Evolutionary conservation across 2,113 vertebrate genomes (phyloP).

Genomic region (Limanda limanda): DNA sequence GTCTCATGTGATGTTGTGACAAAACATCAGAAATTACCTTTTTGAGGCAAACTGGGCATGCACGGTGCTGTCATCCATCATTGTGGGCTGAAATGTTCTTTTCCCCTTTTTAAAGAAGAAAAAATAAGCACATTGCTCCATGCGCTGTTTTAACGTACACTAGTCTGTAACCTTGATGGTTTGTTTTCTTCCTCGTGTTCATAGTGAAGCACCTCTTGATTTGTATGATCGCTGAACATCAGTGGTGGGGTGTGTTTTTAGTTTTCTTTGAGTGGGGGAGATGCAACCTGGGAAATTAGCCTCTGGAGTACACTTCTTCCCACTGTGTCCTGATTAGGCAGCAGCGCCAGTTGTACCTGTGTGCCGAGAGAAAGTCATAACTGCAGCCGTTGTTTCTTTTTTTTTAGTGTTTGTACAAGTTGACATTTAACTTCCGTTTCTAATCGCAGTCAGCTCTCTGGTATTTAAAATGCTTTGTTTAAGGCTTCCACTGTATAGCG

Average conservation of each 20-base stretch:
- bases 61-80: slow-evolving; percentile 40
- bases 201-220: slow-evolving; percentile 42
- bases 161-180: slow-evolving; percentile 32
- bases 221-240: slow-evolving; percentile 36
- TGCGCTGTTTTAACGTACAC: slow-evolving; percentile 32
- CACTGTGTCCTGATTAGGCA: slow-evolving; percentile 47
- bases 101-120: slow-evolving; percentile 1
- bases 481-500: slow-evolving; percentile 29
- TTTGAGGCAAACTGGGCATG: slow-evolving; percentile 35
- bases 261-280: slow-evolving; percentile 15
- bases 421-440: slow-evolving; percentile 47
- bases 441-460: slow-evolving; percentile 36
- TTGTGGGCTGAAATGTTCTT: slow-evolving; percentile 29
- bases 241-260: neutral
- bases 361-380: slow-evolving; percentile 21
- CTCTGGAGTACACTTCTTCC: slow-evolving; percentile 38
- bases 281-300: slow-evolving; percentile 22
- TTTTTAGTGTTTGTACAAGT: slow-evolving; percentile 37
- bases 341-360: slow-evolving; percentile 1
- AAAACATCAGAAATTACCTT: slow-evolving; percentile 53
- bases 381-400: slow-evolving; percentile 18
- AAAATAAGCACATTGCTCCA: slow-evolving; percentile 47
- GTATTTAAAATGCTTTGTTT: slow-evolving; percentile 51
- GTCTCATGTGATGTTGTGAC: slow-evolving; percentile 36
- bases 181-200: slow-evolving; percentile 41